phyloP scores from a whole-genome alignment of 2,888 invertebrate species.

The Oxystoma pomonae region DNA sequence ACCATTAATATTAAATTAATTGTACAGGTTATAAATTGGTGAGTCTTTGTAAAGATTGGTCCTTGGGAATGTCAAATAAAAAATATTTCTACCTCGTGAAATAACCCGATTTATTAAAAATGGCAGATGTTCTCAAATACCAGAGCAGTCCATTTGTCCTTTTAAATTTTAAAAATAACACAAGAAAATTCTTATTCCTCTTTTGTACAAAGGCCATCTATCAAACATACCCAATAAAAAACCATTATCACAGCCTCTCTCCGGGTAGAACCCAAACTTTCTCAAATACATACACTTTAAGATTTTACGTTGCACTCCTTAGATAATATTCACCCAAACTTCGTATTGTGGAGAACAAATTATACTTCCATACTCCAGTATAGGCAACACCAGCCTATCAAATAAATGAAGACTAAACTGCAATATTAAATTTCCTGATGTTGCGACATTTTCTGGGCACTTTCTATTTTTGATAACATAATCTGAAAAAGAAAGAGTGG shows the following conservation, averaged over 20 bases:
- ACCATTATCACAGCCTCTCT: not conserved
- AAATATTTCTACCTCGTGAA: too few species aligned
- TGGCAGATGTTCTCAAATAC: not conserved
- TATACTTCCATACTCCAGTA: not conserved
- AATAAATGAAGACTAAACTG: not conserved
- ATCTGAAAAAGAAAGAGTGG: not conserved
- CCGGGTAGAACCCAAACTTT: not conserved
- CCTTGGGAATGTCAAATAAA: too few species aligned
- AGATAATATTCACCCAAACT: not conserved
- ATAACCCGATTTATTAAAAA: too few species aligned
- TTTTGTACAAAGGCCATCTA: not conserved
- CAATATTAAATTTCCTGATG: too few species aligned
- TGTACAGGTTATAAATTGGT: too few species aligned
- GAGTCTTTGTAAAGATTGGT: too few species aligned
- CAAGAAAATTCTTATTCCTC: not conserved
- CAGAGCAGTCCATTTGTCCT: not conserved
- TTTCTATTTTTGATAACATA: not conserved
- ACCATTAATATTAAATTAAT: too few species aligned
- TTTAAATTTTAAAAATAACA: not conserved
- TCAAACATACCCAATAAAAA: not conserved
- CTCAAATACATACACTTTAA: not conserved
- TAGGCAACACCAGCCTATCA: not conserved
- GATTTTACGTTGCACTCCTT: not conserved
- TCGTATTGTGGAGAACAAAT: not conserved
- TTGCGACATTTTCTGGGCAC: not conserved